Evolutionary conservation across 2,888 invertebrate species (phyloP).

Genomic region (Pandemis heparana): DNA sequence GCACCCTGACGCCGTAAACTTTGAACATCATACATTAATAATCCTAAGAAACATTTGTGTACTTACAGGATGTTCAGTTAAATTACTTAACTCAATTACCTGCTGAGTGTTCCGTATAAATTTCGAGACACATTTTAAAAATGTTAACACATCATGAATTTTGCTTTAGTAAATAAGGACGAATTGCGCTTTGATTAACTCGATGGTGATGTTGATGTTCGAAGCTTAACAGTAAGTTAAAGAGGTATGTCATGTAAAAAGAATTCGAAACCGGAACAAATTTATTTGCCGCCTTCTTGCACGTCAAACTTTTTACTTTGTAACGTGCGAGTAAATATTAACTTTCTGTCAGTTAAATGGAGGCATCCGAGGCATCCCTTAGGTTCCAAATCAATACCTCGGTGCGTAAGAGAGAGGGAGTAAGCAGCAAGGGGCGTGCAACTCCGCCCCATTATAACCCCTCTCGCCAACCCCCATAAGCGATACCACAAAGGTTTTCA

Average conservation of each 20-base stretch:
- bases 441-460: slow-evolving; percentile 51
- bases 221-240: too few species aligned
- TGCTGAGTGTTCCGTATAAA: too few species aligned
- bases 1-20: too few species aligned
- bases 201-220: too few species aligned
- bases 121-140: too few species aligned
- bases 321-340: slow-evolving; percentile 11
- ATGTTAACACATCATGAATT: too few species aligned
- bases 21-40: too few species aligned
- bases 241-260: neutral
- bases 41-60: too few species aligned
- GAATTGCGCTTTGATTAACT: too few species aligned
- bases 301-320: slow-evolving; percentile 8
- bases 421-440: slow-evolving; percentile 60
- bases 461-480: slow-evolving; percentile 51
- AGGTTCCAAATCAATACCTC: slow-evolving; percentile 70
- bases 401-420: slow-evolving; percentile 62
- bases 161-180: too few species aligned
- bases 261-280: neutral
- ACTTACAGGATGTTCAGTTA: too few species aligned
- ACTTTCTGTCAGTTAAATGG: slow-evolving; percentile 46
- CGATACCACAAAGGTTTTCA: slow-evolving; percentile 51
- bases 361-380: slow-evolving; percentile 56
- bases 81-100: too few species aligned
- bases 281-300: slow-evolving; percentile 3